These are phyloP conservation scores for Anguilla megastoma DNA, from an alignment of 2,797 vertebrate genomes.

Conservation along the genomic window DNA sequence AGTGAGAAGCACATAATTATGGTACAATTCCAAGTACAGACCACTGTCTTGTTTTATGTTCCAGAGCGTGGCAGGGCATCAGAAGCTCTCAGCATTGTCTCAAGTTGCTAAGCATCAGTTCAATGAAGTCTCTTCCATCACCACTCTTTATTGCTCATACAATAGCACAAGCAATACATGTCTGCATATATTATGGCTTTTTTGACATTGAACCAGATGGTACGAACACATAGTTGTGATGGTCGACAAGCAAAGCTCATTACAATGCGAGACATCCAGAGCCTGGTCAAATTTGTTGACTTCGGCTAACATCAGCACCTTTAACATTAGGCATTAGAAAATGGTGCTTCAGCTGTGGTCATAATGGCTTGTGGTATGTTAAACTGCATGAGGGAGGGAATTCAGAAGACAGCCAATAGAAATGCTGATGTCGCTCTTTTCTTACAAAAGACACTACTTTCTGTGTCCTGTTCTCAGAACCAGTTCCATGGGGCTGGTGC, in stretches of 20 bases:
- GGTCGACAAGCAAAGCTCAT: background rate
- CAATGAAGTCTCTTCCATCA: background rate
- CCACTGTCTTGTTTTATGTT: background rate
- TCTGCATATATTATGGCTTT: background rate
- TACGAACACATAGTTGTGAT: background rate
- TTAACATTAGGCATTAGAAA: background rate
- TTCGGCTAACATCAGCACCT: background rate
- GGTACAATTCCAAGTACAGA: background rate
- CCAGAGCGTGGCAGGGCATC: background rate
- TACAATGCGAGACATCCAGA: background rate
- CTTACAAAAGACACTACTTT: background rate
- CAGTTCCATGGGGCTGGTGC: background rate
- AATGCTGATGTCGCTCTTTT: background rate
- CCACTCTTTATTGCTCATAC: background rate
- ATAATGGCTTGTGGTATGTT: background rate
- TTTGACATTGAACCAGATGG: conserved; percentile 1
- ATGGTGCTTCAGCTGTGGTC: background rate
- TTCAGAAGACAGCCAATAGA: background rate
- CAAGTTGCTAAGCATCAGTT: background rate
- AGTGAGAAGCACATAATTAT: background rate
- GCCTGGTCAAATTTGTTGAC: background rate
- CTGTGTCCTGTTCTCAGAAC: background rate
- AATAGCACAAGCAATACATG: background rate
- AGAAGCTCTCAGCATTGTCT: background rate
- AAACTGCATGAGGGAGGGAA: background rate